These are phyloP conservation scores for Eciton burchellii DNA, from an alignment of 1,140 invertebrate species.

Conservation along the genomic window DNA sequence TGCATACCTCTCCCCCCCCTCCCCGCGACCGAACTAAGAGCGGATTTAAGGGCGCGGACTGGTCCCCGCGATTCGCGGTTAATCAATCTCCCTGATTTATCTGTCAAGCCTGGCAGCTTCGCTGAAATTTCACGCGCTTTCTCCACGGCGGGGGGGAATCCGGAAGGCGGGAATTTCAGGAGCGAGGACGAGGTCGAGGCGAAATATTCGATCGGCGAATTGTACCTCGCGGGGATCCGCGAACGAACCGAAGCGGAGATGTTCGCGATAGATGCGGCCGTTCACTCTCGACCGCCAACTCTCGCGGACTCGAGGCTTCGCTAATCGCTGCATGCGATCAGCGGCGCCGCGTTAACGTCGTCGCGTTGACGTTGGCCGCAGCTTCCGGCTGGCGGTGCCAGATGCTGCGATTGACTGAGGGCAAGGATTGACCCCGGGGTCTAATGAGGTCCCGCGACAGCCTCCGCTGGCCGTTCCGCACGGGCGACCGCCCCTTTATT, in stretches of 20 bases:
- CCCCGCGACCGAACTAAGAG: not conserved
- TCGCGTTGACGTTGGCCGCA: constrained; percentile 60
- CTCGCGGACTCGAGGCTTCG: too few species aligned
- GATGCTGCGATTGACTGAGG: constrained; percentile 64
- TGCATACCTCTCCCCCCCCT: too few species aligned
- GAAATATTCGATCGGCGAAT: too few species aligned
- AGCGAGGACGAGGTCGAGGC: too few species aligned
- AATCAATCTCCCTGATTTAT: constrained; percentile 27
- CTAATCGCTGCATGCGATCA: too few species aligned
- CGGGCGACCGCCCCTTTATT: constrained; percentile 51
- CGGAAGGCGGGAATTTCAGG: too few species aligned
- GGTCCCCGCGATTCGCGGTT: constrained; percentile 20
- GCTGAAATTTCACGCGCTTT: not conserved
- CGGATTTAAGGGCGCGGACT: constrained; percentile 14
- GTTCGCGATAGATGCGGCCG: too few species aligned
- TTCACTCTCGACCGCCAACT: too few species aligned
- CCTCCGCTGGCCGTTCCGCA: constrained; percentile 34
- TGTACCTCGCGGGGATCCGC: too few species aligned
- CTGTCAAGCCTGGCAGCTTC: not conserved
- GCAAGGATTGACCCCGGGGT: constrained; percentile 55
- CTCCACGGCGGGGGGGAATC: not conserved
- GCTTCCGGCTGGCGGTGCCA: constrained; percentile 55
- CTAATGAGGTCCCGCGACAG: constrained; percentile 61
- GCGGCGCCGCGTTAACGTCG: constrained; percentile 61
- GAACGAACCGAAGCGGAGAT: too few species aligned